Evolutionary conservation across 2,888 invertebrate genomes (phyloP), one percentile per base, ranked within the genome.

Genomic region (Apamea monoglypha): DNA sequence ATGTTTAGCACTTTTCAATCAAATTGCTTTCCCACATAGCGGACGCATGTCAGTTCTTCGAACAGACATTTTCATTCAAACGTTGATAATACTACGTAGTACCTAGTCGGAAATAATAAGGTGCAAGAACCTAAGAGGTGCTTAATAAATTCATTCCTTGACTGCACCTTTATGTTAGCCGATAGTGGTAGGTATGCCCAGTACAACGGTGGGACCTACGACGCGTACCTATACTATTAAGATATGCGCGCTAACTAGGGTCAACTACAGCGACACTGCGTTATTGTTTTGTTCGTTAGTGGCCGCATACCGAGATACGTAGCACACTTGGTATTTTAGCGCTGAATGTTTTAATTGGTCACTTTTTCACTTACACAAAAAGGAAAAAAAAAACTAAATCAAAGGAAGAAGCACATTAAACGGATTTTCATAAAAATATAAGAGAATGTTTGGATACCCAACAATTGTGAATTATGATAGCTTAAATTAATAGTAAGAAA

Each of bases 241-340:
- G 18, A 61, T 61, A 78, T 80, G 61, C 47, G 40, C 85, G 63
- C 32, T 72, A 80, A 80, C 14, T 47, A 56, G 72, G 81, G 82
- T 84, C 72, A 82, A 82, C n/a, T 56, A 67, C 0, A 18, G 47
- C 40, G 82, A 80, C 81, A 25, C 56, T 29, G 21, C 7, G 10
- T 12, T 50, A 29, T 84, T 67, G 71, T 61, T 80, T 71, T 21
- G 59, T 59, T 84, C 29, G 16, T 70, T 25, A 36, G 71, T 36
- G n/a, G 18, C 53, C 70, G 12, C 81, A 67, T 80, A 29, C 80
- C 66, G n/a, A 68, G 18, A 66, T 63, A 47, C 50, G 14, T 32
- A 32, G 29, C 12, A 12, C 25, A 29, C 12, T 59, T 29, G 59
- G 16, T 40, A 59, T 25, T 68, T 50, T 32, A 47, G 44, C 61